These are phyloP conservation scores for Engystomops pustulosus DNA, from an alignment of 2,113 vertebrate species.

Conservation along the genomic window DNA sequence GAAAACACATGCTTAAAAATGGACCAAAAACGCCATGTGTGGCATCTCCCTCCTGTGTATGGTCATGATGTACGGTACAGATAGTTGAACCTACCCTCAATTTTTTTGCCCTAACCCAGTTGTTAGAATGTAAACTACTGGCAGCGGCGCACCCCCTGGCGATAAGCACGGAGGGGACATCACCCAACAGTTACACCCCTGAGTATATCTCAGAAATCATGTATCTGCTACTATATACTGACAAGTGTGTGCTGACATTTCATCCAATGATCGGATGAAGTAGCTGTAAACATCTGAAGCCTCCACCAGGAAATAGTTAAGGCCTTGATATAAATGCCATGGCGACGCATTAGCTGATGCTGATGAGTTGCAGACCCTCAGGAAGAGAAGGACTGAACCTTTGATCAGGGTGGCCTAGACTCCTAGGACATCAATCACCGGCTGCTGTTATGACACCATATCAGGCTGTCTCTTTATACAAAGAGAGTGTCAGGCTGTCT, in stretches of 20 bases:
- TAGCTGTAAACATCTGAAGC: background rate
- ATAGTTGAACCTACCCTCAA: too few species aligned
- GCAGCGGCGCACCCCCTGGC: too few species aligned
- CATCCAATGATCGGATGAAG: background rate
- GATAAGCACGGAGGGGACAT: too few species aligned
- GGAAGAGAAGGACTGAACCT: conserved; percentile 47
- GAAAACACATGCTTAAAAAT: too few species aligned
- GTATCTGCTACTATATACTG: background rate
- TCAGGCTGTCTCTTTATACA: conserved; percentile 35
- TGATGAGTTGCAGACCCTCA: conserved; percentile 49
- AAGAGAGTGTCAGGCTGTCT: conserved; percentile 14
- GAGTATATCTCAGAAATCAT: too few species aligned
- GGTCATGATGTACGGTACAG: too few species aligned
- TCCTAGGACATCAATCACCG: conserved; percentile 24
- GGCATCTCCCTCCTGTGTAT: too few species aligned
- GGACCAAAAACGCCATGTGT: too few species aligned
- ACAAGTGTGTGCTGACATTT: background rate
- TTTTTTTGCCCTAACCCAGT: too few species aligned
- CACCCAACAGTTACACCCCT: too few species aligned
- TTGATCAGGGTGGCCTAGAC: conserved; percentile 34
- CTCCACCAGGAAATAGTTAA: conserved; percentile 29
- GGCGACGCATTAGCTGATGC: conserved; percentile 13
- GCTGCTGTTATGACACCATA: conserved; percentile 15
- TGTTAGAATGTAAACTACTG: too few species aligned
- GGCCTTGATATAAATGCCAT: conserved; percentile 51